Evolutionary conservation across 2,888 invertebrate genomes (phyloP), one percentile per base, ranked within the genome.

Genomic region (Microchrysa polita): DNA sequence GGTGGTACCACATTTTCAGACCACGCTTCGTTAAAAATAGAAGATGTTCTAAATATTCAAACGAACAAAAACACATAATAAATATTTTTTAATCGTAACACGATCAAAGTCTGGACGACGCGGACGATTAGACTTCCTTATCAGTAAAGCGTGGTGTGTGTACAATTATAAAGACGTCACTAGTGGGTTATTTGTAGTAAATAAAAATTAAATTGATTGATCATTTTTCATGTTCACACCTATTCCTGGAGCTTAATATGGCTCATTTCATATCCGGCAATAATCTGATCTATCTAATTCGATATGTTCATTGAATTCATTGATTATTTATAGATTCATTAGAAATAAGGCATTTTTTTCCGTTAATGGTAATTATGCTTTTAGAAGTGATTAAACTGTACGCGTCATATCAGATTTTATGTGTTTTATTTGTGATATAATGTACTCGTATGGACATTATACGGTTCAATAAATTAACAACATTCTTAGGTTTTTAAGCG

Each of bases 201-300:
- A n/a, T n/a, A 55, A 55, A 10, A n/a, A 18, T n/a, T 55, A 7
- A n/a, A 55, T 20, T 48, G 48, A 48, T n/a, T 48, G 48, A 34
- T 55, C 20, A 55, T 55, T 20, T 55, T 55, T 16, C 2, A 5
- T 59, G 14, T 59, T 59, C 59, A 23, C 23, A 23, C 23, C 23
- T 59, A 2, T 23, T 48, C 23, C 14, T 7, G 23, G 23, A 59
- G 59, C 59, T 59, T 59, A 7, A 12, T 20, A 23, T 22, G 23
- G 59, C 14, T 23, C 20, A 55, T 55, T 52, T 55, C 55, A 59
- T 59, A 23, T 59, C 59, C 27, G 59, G 14, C 22, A 23, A 14
- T 23, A 12, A 59, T 59, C 22, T 22, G 27, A 59, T 59, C 20
- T 4, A 10, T 22, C 7, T 23, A 59, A 59, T 59, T 55, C 5